A percentile compares a stretch with the other conserved stretches of the same genome.
Evolutionary conservation across 2,888 invertebrate species (phyloP).

Genomic region (Siphlonurus alternatus): DNA sequence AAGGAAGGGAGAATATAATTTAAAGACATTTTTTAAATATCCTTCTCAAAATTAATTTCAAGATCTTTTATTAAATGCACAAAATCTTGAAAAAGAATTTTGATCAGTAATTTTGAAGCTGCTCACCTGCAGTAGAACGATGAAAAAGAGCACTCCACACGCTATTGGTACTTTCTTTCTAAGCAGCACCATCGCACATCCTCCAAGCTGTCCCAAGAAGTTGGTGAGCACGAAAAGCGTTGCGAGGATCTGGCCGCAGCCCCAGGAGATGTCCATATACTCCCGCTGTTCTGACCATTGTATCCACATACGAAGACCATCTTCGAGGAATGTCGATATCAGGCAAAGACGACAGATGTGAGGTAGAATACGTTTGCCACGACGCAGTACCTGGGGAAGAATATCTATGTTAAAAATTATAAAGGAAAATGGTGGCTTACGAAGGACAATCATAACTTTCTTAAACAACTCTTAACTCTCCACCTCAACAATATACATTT

Average conservation of each 20-base stretch:
- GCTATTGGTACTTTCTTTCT: conserved; percentile 83
- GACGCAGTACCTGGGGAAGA: conserved; percentile 61
- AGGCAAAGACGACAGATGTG: conserved; percentile 91
- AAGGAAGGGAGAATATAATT: too few species aligned
- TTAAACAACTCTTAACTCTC: too few species aligned
- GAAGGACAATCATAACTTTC: too few species aligned
- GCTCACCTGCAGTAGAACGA: conserved; percentile 83
- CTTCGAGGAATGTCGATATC: conserved; percentile 97
- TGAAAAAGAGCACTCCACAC: conserved; percentile 83
- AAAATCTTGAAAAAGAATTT: too few species aligned
- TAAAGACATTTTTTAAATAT: too few species aligned
- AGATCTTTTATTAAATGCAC: too few species aligned
- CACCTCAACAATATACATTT: too few species aligned
- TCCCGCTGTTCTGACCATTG: conserved; percentile 96
- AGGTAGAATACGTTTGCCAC: conserved; percentile 83
- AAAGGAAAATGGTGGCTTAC: conserved; percentile 7
- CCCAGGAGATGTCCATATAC: conserved; percentile 96
- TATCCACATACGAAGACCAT: conserved; percentile 98
- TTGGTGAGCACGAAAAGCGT: conserved; percentile 91
- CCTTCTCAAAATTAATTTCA: too few species aligned
- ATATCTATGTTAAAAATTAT: not conserved
- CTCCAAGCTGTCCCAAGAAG: conserved; percentile 88
- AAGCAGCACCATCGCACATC: conserved; percentile 89
- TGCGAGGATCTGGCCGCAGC: conserved; percentile 85
- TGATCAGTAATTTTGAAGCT: too few species aligned